Base-by-base conservation (phyloP, 2,113 vertebrate genomes). In the Blennius ocellaris region DNA sequence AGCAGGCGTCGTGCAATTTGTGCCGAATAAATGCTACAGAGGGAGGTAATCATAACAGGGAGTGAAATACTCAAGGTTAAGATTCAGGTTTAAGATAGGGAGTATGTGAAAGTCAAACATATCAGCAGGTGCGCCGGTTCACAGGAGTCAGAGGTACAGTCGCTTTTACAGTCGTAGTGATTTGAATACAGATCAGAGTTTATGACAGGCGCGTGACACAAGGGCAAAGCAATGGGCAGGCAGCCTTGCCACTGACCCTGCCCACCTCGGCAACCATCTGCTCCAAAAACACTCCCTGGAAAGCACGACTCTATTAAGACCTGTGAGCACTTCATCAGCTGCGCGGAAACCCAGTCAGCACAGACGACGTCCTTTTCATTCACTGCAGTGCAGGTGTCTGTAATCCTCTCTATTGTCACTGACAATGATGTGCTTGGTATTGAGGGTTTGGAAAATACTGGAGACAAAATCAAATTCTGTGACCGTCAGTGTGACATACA, bases 231-330 rank as follows among this genome's bases (percentile, higher is more conserved):
- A 69, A 71, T 73, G 82, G 80, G 69, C 80, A 86, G 62, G 72
- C 47, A 72, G 69, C 45, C 43, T 65, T 11, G 62, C 70, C 51
- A 36, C 43, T 60, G 73, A 74, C 73, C 73, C 63, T 8, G 50
- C 61, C 44, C 54, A 77, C 80, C 60, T 37, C 37, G 54, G 51
- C 57, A 53, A 72, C 89, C 87, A 88, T 91, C 89, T 89, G 89
- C 49, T 87, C 45, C 1, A 61, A 80, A 71, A 85, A 73, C 62
- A 63, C 59, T 55, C 69, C 66, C 73, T 69, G 77, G 55, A 77
- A 73, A 73, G 48, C 6, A 16, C 17, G 39, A 66, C 48, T 62
- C 60, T 76, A 87, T 87, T 72, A 89, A 74, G 57, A 74, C 62
- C 76, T 62, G 51, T 49, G 50, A 66, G 52, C 14, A 65, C 66